These are phyloP conservation scores for Tapera naevia DNA, from an alignment of 2,797 vertebrate species.

Conservation along the genomic window DNA sequence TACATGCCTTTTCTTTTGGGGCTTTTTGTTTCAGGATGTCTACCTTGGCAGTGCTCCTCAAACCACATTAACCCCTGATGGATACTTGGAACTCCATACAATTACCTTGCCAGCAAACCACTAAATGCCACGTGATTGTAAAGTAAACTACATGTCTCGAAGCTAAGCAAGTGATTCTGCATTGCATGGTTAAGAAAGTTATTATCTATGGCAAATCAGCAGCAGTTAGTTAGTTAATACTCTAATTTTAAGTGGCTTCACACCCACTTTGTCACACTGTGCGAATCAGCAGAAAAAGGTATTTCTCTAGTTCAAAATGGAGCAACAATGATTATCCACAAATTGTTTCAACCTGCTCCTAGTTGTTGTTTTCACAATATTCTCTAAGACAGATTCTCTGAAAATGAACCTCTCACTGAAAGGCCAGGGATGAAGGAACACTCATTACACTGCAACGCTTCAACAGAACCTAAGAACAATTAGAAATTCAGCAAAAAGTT, in stretches of 20 bases:
- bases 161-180: background rate
- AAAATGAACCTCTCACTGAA: background rate
- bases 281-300: background rate
- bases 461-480: background rate
- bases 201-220: background rate
- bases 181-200: background rate
- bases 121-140: background rate
- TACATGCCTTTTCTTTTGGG: background rate
- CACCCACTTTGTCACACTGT: background rate
- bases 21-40: background rate
- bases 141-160: background rate
- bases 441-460: background rate
- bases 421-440: background rate
- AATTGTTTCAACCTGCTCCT: background rate
- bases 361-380: background rate
- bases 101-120: background rate
- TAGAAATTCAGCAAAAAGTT: background rate
- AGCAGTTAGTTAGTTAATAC: background rate
- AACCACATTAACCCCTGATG: accelerated
- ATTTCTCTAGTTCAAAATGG: background rate
- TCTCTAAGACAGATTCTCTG: background rate
- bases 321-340: background rate
- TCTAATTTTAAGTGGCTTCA: background rate
- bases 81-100: background rate
- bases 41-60: background rate